Evolutionary conservation across 2,888 invertebrate species (phyloP).

Genomic region (Entomobrya proxima): DNA sequence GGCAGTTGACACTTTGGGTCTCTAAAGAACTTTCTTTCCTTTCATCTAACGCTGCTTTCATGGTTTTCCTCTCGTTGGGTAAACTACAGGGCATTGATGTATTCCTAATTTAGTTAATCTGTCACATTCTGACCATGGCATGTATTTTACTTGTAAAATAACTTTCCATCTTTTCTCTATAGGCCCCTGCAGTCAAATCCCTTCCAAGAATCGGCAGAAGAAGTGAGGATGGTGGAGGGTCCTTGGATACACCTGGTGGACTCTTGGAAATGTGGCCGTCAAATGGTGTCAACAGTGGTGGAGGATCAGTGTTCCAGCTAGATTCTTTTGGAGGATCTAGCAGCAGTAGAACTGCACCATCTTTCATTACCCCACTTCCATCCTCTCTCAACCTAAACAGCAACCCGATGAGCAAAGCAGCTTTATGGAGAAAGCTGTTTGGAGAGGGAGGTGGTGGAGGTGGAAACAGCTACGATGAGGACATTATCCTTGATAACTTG

Average conservation of each 20-base stretch:
- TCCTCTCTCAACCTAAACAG: slow-evolving; percentile 11
- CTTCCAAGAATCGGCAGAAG: slow-evolving; percentile 65
- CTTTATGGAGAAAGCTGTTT: slow-evolving; percentile 54
- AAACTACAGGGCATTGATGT: neutral
- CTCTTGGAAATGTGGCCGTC: slow-evolving; percentile 16
- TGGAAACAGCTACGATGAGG: slow-evolving; percentile 33
- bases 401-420: slow-evolving; percentile 25
- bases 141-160: too few species aligned
- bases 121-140: too few species aligned
- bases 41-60: neutral
- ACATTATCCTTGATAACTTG: slow-evolving; percentile 31
- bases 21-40: neutral
- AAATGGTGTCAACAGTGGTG: neutral
- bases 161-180: neutral
- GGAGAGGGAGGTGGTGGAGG: slow-evolving; percentile 11
- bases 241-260: neutral
- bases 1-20: too few species aligned
- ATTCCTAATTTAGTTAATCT: too few species aligned
- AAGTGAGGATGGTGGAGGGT: slow-evolving; percentile 40
- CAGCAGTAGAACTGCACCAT: neutral
- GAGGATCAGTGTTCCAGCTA: neutral
- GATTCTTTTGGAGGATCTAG: neutral
- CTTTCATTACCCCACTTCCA: slow-evolving; percentile 31
- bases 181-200: slow-evolving; percentile 69
- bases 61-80: neutral